phyloP scores from a whole-genome alignment of 2,113 vertebrate species.

The Tringa solitaria region DNA sequence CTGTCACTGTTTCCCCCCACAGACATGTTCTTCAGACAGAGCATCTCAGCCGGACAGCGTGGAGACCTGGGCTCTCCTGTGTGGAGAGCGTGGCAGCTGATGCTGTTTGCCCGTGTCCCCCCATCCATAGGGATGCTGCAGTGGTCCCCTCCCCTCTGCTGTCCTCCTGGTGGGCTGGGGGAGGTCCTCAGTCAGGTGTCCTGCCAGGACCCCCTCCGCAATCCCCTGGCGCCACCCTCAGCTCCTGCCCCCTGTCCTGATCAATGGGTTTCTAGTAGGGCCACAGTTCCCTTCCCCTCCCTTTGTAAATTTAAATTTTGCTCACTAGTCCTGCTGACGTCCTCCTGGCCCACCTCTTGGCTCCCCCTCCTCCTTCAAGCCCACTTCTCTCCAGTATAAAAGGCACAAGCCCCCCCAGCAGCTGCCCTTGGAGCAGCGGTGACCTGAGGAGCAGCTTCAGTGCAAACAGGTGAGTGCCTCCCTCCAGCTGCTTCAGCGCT shows the following conservation, averaged over 20 bases:
- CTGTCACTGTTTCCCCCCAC: accelerated
- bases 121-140: neutral
- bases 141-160: neutral
- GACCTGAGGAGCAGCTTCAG: neutral
- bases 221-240: neutral
- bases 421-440: neutral
- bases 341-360: conserved; percentile 39
- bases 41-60: neutral
- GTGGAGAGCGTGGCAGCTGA: accelerated
- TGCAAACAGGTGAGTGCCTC: conserved; percentile 48
- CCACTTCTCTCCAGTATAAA: conserved; percentile 43
- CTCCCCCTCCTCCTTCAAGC: conserved; percentile 5
- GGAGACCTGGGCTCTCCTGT: neutral
- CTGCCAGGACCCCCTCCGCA: neutral
- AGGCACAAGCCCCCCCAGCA: neutral
- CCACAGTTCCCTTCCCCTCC: neutral
- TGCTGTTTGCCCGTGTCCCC: neutral
- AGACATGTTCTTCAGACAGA: accelerated
- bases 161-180: neutral
- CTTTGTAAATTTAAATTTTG: conserved; percentile 35
- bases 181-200: neutral
- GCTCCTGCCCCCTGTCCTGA: neutral
- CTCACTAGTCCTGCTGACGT: conserved; percentile 46
- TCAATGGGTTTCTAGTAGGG: neutral
- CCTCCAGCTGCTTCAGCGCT: neutral